A percentile compares a stretch with the other conserved stretches of the same genome.
These are phyloP conservation scores for Geophilus truncorum DNA, from an alignment of 2,888 invertebrate species.

Conservation along the genomic window DNA sequence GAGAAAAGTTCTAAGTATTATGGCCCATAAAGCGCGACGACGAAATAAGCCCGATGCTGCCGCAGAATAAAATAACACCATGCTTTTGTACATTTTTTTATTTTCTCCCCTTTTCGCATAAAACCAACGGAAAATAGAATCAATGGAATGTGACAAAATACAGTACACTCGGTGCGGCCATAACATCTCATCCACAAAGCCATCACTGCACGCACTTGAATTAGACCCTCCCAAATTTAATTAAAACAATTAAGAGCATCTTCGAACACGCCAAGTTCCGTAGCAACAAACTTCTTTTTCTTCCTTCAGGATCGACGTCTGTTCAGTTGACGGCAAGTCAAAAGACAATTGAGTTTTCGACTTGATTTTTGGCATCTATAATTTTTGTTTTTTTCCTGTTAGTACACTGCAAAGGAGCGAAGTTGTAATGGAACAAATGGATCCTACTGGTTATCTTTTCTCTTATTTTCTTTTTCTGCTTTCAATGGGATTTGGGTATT, in stretches of 20 bases:
- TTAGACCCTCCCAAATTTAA: background rate
- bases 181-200: conserved; percentile 7
- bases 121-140: background rate
- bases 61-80: conserved; percentile 2
- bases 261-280: background rate
- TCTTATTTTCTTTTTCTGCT: no score
- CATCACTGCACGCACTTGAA: background rate
- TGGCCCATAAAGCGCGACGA: conserved; percentile 9
- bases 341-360: no score
- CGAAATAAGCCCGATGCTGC: background rate
- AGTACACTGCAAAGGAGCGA: no score
- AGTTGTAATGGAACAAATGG: no score
- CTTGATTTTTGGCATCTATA: no score
- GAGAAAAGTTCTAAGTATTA: background rate
- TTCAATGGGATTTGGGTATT: no score
- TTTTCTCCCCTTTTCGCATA: conserved; percentile 4
- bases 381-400: no score
- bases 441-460: no score
- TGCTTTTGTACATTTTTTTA: conserved; percentile 14
- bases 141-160: conserved; percentile 17
- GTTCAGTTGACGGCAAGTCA: no score
- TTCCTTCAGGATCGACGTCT: no score
- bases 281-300: no score
- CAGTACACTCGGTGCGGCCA: background rate
- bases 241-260: background rate